Evolutionary conservation across 2,888 invertebrate species (phyloP).

Genomic region (Pseudococcus viburni): DNA sequence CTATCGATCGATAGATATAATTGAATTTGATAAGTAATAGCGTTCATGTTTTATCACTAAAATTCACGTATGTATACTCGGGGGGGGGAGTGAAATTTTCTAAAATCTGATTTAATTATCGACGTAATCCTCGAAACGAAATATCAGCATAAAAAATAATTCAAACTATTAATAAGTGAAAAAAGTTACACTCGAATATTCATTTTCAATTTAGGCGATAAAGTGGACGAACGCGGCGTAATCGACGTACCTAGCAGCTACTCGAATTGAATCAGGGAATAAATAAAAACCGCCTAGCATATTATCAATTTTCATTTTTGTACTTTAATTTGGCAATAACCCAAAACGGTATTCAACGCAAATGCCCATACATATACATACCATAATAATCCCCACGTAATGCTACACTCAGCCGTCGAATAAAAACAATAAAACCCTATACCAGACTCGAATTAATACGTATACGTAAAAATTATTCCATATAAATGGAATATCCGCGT

Average conservation of each 20-base stretch:
- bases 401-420: not conserved
- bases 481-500: not conserved
- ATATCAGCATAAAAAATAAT: no score
- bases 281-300: conserved; percentile 23
- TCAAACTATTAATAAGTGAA: no score
- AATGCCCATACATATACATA: not conserved
- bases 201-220: not conserved
- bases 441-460: conserved; percentile 14
- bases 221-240: not conserved
- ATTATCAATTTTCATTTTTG: conserved; percentile 41
- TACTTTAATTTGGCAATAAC: conserved; percentile 45
- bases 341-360: conserved; percentile 6
- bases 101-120: no score
- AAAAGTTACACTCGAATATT: no score
- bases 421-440: conserved; percentile 31
- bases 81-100: no score
- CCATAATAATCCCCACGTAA: not conserved
- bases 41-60: no score
- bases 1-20: no score
- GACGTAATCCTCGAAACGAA: no score
- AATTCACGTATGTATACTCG: no score
- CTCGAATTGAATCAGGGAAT: not conserved
- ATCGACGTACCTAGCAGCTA: not conserved
- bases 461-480: conserved; percentile 28
- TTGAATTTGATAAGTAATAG: no score